Evolutionary conservation across 2,113 vertebrate species (phyloP).

Genomic region (Ovis canadensis): DNA sequence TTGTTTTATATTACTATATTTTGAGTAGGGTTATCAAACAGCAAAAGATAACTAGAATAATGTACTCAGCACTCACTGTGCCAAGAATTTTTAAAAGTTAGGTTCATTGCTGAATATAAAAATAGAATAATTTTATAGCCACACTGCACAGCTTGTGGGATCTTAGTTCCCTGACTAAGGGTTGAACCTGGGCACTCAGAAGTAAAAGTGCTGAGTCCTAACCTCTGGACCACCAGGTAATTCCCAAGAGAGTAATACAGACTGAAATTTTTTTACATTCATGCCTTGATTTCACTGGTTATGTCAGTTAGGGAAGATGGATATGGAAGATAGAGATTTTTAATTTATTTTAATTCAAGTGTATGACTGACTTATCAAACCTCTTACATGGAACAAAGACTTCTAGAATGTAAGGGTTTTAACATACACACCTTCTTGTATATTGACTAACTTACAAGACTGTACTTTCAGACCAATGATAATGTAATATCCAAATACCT

Average conservation of each 20-base stretch:
- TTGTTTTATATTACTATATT: neutral
- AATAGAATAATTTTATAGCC: neutral
- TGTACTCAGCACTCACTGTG: neutral
- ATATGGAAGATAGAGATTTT: neutral
- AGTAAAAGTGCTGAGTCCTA: neutral
- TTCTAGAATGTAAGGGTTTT: neutral
- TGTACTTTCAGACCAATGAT: neutral
- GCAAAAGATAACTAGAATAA: neutral
- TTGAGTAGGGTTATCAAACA: neutral
- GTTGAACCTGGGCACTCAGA: neutral
- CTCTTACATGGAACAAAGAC: neutral
- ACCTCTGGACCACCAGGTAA: neutral
- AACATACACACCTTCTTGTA: neutral
- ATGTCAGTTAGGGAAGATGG: neutral
- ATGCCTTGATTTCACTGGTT: neutral
- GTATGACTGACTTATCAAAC: neutral
- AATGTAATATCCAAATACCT: neutral
- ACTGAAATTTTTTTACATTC: neutral
- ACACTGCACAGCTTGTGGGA: neutral
- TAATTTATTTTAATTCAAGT: neutral
- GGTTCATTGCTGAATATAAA: neutral
- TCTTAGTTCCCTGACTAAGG: neutral
- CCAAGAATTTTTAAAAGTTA: conserved; percentile 10
- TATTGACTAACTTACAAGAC: neutral
- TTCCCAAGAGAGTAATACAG: neutral